Percentiles rank a stretch among this genome's conserved stretches.
phyloP scores from a whole-genome alignment of 92 coral and sea anemone species.

The Hydrozoanthus gracilis region DNA sequence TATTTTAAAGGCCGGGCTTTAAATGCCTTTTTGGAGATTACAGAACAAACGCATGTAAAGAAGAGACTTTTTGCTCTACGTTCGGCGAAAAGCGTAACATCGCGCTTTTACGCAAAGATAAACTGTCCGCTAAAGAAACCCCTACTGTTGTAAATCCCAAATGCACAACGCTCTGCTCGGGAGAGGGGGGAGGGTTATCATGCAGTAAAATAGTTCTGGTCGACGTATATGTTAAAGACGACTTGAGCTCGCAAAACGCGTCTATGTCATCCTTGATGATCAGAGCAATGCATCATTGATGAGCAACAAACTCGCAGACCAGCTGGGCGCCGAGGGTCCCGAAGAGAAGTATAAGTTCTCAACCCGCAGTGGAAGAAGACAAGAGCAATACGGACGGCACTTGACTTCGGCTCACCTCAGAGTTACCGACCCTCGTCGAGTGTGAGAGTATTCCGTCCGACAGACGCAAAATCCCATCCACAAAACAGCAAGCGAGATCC shows the following conservation, averaged over 20 bases:
- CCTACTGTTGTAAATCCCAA: conserved; percentile 2
- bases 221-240: conserved; percentile 30
- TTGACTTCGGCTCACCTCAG: conserved; percentile 44
- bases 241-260: conserved; percentile 23
- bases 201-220: conserved; percentile 62
- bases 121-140: not conserved
- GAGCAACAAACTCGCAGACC: conserved; percentile 44
- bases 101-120: not conserved
- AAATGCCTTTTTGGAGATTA: not conserved
- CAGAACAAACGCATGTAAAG: not conserved
- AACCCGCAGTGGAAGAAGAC: conserved; percentile 44
- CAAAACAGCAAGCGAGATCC: conserved; percentile 53
- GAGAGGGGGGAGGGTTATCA: conserved; percentile 48
- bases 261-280: conserved; percentile 62
- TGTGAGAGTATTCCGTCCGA: conserved; percentile 64
- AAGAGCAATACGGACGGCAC: not conserved
- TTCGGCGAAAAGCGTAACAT: conserved; percentile 49
- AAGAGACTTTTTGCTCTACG: conserved; percentile 14
- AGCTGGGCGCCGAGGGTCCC: conserved; percentile 1
- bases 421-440: not conserved
- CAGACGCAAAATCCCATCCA: conserved; percentile 58
- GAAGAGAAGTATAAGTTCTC: conserved; percentile 50
- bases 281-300: conserved; percentile 69
- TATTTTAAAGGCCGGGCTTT: conserved; percentile 39
- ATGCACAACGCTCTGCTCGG: conserved; percentile 11